Conservation (phyloP, 1,140 invertebrate genomes). For the Temnothorax longispinosus region DNA sequence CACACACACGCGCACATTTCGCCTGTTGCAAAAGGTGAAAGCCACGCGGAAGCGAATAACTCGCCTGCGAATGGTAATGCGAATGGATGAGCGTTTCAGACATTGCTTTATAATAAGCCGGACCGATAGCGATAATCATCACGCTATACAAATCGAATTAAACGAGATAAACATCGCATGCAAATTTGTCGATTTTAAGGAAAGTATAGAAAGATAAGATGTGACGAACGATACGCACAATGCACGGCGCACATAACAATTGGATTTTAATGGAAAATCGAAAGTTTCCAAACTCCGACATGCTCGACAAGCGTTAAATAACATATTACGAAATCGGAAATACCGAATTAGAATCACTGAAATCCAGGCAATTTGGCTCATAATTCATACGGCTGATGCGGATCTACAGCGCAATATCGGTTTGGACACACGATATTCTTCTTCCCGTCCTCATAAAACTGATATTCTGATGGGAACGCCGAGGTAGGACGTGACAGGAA, state of each 20-base stretch:
- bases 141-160: not conserved
- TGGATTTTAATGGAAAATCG: not conserved
- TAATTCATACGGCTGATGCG: conserved; percentile 17
- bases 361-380: not conserved
- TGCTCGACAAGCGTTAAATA: not conserved
- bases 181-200: not conserved
- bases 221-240: not conserved
- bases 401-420: conserved; percentile 53
- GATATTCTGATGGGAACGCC: conserved; percentile 72
- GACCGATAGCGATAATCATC: conserved; percentile 18
- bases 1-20: not conserved
- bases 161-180: not conserved
- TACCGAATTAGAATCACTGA: no score
- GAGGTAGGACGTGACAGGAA: conserved; percentile 79
- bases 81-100: conserved; percentile 42
- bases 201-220: not conserved
- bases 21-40: conserved; percentile 75
- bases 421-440: conserved; percentile 80
- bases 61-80: conserved; percentile 49
- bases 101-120: conserved; percentile 52
- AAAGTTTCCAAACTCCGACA: not conserved
- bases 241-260: not conserved
- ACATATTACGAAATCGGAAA: no score
- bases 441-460: conserved; percentile 81
- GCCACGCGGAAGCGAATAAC: conserved; percentile 67